Base-by-base conservation (phyloP, 1,140 invertebrate genomes). In the Atta cephalotes region DNA sequence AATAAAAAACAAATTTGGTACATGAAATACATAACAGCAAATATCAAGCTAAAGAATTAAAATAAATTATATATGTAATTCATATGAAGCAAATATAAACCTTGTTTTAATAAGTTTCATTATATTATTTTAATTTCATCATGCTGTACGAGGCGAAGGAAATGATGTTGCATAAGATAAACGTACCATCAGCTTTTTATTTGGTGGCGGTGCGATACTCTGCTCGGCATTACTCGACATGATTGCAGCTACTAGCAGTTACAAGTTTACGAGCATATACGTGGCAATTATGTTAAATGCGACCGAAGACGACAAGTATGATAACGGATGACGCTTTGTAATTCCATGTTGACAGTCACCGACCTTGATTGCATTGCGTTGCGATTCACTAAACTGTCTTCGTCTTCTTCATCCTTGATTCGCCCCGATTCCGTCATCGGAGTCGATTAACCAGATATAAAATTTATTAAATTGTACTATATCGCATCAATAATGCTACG, bases 111-210 rank as follows among this genome's bases (percentile, higher is more conserved):
- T n/a, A n/a, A 76, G n/a, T 31, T 10, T 58, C 35, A 14, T 28
- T 31, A 84, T 6, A 49, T 78, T 16, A 78, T 9, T 85, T 51
- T 16, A 70, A 14, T 28, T 51, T 60, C 2, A 39, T n/a, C 5
- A 39, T n/a, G 12, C 0, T n/a, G 16, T 25, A 10, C 16, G n/a
- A 25, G n/a, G 9, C 14, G 2, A 2, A 14, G 49, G 2, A 18
- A 25, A 4, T 3, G 10, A 18, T 56, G 28, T 35, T 14, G 16
- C 56, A 45, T 3, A 3, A 45, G 0, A 45, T 62, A 78, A 6
- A 91, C 92, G 58, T 90, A 94, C 94, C 88, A 92, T 92, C 91
- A 94, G 93, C 53, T 91, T 93, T 89, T 94, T 94, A 72, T 87
- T 93, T 14, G 91, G 88, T 25, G 84, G 86, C 76, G 91, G 79